Evolutionary conservation across 30 jellyfish, hydroid and myxozoan species (phyloP).

Genomic region (Mastigias papua): DNA sequence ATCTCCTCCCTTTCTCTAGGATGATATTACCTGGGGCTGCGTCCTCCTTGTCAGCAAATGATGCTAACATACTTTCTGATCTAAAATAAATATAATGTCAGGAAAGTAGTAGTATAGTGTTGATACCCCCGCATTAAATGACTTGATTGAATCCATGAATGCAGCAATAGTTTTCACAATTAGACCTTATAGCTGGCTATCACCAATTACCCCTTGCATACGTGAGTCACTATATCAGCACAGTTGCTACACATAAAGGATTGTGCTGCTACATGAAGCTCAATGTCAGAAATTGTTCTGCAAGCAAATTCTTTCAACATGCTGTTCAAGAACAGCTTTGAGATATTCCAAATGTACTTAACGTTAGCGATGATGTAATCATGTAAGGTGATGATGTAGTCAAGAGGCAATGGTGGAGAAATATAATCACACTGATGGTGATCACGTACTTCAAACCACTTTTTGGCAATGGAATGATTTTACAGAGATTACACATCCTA

Average conservation of each 20-base stretch:
- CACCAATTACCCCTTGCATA: slow-evolving; percentile 13
- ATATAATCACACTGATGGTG: no score
- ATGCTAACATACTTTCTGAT: no score
- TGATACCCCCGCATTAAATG: slow-evolving; percentile 28
- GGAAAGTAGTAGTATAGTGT: no score
- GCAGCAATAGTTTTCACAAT: slow-evolving; percentile 50
- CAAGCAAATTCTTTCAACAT: slow-evolving; percentile 52
- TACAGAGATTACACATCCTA: no score
- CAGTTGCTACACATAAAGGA: slow-evolving; percentile 43
- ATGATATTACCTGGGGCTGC: no score
- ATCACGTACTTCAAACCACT: no score
- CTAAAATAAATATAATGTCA: no score
- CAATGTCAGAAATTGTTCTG: slow-evolving; percentile 31
- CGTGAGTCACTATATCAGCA: slow-evolving; percentile 26
- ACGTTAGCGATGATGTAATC: slow-evolving; percentile 25
- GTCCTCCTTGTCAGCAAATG: no score
- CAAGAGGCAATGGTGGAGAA: no score
- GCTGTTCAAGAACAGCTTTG: slow-evolving; percentile 26
- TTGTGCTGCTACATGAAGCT: slow-evolving; percentile 20
- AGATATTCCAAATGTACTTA: slow-evolving; percentile 20
- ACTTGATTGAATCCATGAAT: slow-evolving; percentile 22
- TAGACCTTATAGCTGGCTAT: slow-evolving; percentile 39
- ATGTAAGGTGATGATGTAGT: no score
- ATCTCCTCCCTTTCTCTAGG: no score
- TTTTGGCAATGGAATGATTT: no score